Evolutionary conservation across 2,888 invertebrate species (phyloP).

Genomic region (Chymomyza procnemis): DNA sequence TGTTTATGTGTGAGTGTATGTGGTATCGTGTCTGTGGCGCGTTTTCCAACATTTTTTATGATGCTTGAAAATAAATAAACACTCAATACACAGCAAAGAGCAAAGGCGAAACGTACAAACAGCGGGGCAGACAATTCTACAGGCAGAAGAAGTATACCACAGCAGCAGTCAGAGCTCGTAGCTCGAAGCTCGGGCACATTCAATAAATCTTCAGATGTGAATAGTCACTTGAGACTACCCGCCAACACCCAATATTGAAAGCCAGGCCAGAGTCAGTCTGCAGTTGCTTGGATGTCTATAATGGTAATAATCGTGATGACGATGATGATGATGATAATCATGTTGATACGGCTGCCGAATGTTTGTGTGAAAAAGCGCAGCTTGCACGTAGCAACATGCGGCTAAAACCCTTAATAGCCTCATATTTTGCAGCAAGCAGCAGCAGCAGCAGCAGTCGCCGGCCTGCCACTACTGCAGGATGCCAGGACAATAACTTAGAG

Average conservation of each 20-base stretch:
- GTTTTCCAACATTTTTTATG: constrained; percentile 65
- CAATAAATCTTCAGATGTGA: constrained; percentile 73
- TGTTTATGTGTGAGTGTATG: constrained; percentile 20
- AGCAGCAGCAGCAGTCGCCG: constrained; percentile 43
- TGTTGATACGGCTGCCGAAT: background rate
- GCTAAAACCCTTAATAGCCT: constrained; percentile 54
- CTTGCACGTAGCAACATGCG: constrained; percentile 51
- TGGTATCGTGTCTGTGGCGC: background rate
- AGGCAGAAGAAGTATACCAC: constrained; percentile 6
- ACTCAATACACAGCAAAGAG: constrained; percentile 64
- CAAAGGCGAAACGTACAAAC: constrained; percentile 47
- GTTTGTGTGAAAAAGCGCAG: constrained; percentile 68
- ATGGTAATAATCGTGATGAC: constrained; percentile 56
- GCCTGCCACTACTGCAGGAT: constrained; percentile 25
- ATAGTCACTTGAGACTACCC: constrained; percentile 69
- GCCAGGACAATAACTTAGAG: constrained; percentile 15
- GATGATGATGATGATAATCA: constrained; percentile 43
- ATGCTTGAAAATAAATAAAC: constrained; percentile 75
- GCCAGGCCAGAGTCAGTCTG: constrained; percentile 23
- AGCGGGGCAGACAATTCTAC: constrained; percentile 23
- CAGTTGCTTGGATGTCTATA: constrained; percentile 55
- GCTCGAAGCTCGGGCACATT: constrained; percentile 47
- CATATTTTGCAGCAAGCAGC: constrained; percentile 47
- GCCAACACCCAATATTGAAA: background rate
- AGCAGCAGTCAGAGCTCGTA: constrained; percentile 1